Evolutionary conservation across 1,140 invertebrate genomes (phyloP).

Genomic region (Bombus polaris): DNA sequence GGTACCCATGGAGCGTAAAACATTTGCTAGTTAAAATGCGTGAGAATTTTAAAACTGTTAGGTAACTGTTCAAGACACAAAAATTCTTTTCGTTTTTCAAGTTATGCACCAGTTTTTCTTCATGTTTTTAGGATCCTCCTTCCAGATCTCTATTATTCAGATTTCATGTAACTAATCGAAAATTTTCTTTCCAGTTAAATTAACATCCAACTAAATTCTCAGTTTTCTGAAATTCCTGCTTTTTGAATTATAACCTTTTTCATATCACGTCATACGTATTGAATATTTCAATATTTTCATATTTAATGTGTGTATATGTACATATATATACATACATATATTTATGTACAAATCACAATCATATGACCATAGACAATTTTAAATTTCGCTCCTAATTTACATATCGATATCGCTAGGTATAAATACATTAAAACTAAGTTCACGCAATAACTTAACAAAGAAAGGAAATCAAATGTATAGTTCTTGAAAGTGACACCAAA

Average conservation of each 20-base stretch:
- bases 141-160: background rate
- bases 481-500: slow-evolving; percentile 16
- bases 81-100: background rate
- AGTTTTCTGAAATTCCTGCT: no score
- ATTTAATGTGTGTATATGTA: no score
- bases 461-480: background rate
- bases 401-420: background rate
- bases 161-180: background rate
- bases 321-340: no score
- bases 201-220: no score
- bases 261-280: no score
- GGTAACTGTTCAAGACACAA: background rate
- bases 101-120: background rate
- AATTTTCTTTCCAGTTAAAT: no score
- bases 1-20: background rate
- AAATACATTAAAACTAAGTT: background rate
- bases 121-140: no score
- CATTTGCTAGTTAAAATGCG: no score
- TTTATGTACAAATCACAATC: no score
- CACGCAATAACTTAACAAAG: background rate
- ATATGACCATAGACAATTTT: background rate
- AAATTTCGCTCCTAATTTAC: background rate
- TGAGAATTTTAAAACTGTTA: no score
- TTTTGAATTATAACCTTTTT: no score
- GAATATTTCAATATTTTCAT: no score